phyloP scores from a whole-genome alignment of 2,888 invertebrate genomes.

The Macrophya alboannulata region DNA sequence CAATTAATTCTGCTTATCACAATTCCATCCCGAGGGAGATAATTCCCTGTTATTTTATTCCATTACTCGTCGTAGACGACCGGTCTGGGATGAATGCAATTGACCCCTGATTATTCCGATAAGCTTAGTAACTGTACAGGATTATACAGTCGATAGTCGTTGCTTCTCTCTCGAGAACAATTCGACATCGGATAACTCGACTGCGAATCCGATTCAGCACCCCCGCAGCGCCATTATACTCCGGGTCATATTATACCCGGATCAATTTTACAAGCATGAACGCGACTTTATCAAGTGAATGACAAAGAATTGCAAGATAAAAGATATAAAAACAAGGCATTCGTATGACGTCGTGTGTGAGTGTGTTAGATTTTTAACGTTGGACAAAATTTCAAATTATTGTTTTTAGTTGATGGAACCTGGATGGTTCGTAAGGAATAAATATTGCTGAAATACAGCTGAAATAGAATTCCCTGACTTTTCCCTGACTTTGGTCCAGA shows the following conservation, averaged over 20 bases:
- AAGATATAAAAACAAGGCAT: too few species aligned
- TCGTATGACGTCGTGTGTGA: too few species aligned
- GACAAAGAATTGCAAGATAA: too few species aligned
- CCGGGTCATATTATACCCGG: neutral
- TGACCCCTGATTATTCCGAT: constrained; percentile 43
- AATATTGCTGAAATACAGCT: too few species aligned
- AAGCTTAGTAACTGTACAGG: constrained; percentile 15
- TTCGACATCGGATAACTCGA: constrained; percentile 8
- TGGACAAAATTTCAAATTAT: too few species aligned
- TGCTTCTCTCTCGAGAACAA: neutral
- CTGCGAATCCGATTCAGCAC: neutral
- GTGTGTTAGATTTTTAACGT: too few species aligned
- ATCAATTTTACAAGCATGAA: neutral
- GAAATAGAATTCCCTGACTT: too few species aligned
- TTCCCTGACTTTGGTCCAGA: too few species aligned
- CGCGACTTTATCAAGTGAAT: too few species aligned
- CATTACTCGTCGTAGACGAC: neutral
- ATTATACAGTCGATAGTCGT: constrained; percentile 36
- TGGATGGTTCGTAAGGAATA: too few species aligned
- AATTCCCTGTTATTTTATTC: constrained; percentile 52
- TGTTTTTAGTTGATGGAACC: too few species aligned
- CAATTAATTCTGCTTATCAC: constrained; percentile 38
- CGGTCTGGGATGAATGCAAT: constrained; percentile 4
- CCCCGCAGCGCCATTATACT: neutral
- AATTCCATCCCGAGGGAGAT: constrained; percentile 28